Conservation (phyloP, 2,113 vertebrate genomes). For the Piprites chloris region DNA sequence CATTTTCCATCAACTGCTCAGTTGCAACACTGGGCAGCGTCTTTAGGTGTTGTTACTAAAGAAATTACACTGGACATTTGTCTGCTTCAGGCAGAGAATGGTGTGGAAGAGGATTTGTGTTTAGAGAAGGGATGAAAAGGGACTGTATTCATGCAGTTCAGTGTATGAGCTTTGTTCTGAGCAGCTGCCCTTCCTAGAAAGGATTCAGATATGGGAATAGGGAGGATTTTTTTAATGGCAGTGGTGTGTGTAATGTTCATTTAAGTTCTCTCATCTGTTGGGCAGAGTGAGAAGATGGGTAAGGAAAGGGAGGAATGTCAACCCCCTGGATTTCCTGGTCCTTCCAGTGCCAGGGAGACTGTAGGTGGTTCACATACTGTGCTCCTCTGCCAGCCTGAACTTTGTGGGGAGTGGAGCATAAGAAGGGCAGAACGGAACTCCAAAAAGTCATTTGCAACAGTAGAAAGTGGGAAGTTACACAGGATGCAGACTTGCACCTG, state of each 20-base stretch:
- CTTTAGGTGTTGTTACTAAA: not conserved
- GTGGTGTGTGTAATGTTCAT: not conserved
- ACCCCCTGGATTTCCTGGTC: not conserved
- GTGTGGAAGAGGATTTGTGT: not conserved
- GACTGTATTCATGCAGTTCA: not conserved
- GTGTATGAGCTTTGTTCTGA: not conserved
- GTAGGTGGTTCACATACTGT: fast-evolving
- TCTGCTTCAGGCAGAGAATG: not conserved
- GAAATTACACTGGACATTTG: not conserved
- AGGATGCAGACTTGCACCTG: not conserved
- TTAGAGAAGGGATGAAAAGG: not conserved
- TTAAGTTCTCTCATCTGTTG: not conserved
- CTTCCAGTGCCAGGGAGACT: not conserved
- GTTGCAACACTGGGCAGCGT: not conserved
- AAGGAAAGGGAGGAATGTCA: not conserved
- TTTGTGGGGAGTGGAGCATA: not conserved
- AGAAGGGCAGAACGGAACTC: not conserved
- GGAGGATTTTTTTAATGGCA: not conserved
- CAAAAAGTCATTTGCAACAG: fast-evolving
- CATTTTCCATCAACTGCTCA: not conserved
- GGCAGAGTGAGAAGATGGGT: not conserved
- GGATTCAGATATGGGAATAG: not conserved
- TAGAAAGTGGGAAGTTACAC: not conserved
- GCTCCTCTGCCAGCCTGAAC: not conserved
- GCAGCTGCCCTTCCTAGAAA: not conserved